These are phyloP conservation scores for Oriolus oriolus DNA, from an alignment of 2,113 vertebrate genomes.

Conservation along the genomic window DNA sequence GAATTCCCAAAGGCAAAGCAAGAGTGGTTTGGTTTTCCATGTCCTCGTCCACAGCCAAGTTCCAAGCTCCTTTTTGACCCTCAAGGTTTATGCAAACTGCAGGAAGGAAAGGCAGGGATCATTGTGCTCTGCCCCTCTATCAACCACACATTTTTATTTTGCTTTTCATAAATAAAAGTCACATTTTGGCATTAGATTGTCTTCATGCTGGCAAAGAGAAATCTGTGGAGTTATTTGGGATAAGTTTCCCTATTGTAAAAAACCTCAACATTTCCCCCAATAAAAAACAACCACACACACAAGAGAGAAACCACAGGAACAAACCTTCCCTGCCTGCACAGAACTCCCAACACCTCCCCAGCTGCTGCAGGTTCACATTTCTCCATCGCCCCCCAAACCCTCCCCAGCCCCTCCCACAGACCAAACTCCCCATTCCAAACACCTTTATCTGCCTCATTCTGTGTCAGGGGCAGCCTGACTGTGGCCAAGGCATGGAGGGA, in stretches of 20 bases:
- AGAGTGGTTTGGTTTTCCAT: neutral
- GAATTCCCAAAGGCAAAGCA: neutral
- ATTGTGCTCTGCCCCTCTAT: neutral
- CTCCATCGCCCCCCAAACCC: neutral
- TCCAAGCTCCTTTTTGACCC: neutral
- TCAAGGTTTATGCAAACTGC: constrained; percentile 46
- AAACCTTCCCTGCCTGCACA: neutral
- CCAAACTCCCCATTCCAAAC: neutral
- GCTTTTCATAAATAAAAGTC: neutral
- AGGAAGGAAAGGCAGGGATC: neutral
- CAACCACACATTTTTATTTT: neutral
- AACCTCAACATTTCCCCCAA: neutral
- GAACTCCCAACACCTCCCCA: neutral
- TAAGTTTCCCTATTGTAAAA: neutral
- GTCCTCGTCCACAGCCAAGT: neutral
- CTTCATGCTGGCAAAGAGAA: neutral
- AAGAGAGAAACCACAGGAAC: too few relatives aligned
- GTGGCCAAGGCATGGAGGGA: neutral
- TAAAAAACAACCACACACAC: neutral
- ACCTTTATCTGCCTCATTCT: too few relatives aligned
- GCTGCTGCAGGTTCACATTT: neutral
- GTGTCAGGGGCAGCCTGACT: neutral
- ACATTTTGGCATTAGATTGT: neutral
- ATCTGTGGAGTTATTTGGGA: neutral
- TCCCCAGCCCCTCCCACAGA: neutral